Evolutionary conservation across 2,797 vertebrate genomes (phyloP), one percentile per base, ranked within the genome.

Genomic region (Cuculus canorus): DNA sequence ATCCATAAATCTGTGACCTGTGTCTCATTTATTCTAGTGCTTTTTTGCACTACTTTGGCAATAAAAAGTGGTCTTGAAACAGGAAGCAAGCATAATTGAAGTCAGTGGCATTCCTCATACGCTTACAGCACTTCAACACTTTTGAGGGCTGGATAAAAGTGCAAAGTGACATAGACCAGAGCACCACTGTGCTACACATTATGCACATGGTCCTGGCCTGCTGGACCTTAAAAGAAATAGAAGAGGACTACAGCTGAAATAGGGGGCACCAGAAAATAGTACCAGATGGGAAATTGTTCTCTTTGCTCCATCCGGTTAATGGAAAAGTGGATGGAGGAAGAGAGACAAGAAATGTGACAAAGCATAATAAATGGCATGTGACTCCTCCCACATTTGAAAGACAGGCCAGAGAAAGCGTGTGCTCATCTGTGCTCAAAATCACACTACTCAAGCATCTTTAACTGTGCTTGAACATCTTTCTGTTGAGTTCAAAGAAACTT

Each of bases 101-200:
- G 80, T 76, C 25, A 66, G n/a, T 73, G 70, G 39, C 80, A 82
- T 83, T 70, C 47, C 39, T 90, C 43, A 16, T 22, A 27, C 45
- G 35, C 56, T 92, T 82, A 56, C 45, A 88, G 71, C 83, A 92
- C 53, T 78, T 93, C 83, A 88, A 59, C 66, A 84, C 70, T 48
- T 90, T 60, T 71, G 53, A 82, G 53, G 41, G 33, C 43, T 93
- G 75, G 21, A 50, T 47, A 12, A 85, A 94, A 80, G 78, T 70
- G 78, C 84, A 14, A 68, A 80, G 71, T 86, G 81, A 95, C 33
- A 60, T 35, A 92, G 37, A 82, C 35, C 93, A 95, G 92, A 94
- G 28, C 86, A 86, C 22, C 63, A 19, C 53, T 35, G 48, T 61
- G 35, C 66, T 73, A 50, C 28, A 69, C 28, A 4, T 17, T 47